Evolutionary conservation across 2,797 vertebrate species (phyloP), one percentile per base, ranked within the genome.

Genomic region (Anguilla marmorata): DNA sequence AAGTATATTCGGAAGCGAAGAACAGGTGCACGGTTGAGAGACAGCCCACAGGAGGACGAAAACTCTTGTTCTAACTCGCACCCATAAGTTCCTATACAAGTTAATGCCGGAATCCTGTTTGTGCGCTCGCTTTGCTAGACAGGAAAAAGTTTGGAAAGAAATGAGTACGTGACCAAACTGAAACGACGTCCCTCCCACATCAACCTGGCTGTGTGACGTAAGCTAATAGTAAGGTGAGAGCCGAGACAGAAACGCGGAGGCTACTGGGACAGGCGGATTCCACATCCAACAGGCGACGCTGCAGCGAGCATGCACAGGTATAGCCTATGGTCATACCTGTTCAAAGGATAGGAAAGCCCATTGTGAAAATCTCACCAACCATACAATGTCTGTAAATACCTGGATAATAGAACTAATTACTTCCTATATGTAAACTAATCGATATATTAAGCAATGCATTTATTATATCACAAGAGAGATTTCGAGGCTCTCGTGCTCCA

Each of bases 11-110:
- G 19, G 79, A 82, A 48, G 79, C 45, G 41, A 82, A n/a, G 37
- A 82, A 82, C 79, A 82, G 79, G 79, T 82, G 79, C 79, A 48
- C 41, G 24, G 72, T 82, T 82, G 2, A 76, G 1, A 82, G 79
- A 50, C 79, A 82, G 37, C 14, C 33, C 74, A 41, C 30, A 5
- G 11, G 37, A 21, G 30, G 30, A 80, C 16, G 27, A 48, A 80
- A 24, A 50, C 24, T 48, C 79, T n/a, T 48, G 79, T 82, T 82
- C 79, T 24, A 50, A 24, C 79, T 82, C 50, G 79, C 41, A 2
- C 79, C 45, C 21, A 11, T 21, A 50, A 82, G 41, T 48, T 48
- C 12, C 41, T 48, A 3, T 41, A 8, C 45, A n/a, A 6, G 41
- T n/a, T 48, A 45, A 12, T 33, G 24, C 21, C 79, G 1, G 50